phyloP scores from a whole-genome alignment of 2,113 vertebrate species.

The Lampris megalopsis region DNA sequence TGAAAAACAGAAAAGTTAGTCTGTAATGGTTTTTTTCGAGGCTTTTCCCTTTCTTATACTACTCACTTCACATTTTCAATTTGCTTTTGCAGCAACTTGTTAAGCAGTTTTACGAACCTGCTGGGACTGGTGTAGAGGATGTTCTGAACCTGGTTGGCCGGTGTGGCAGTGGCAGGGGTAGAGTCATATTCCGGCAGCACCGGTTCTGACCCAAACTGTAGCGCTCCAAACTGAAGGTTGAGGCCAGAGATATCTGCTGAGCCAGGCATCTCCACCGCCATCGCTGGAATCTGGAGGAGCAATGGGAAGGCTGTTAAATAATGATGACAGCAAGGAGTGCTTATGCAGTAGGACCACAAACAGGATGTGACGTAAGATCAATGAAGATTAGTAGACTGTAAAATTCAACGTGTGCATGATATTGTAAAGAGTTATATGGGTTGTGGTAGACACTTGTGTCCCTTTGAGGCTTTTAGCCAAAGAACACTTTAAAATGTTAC shows the following conservation, averaged over 20 bases:
- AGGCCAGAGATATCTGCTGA: constrained; percentile 94
- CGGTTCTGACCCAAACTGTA: constrained; percentile 98
- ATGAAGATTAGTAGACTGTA: no score
- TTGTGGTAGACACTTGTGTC: no score
- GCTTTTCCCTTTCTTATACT: no score
- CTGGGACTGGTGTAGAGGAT: constrained; percentile 92
- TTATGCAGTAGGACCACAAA: neutral
- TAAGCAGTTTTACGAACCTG: constrained; percentile 81
- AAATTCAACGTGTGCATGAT: neutral
- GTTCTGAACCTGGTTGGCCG: constrained; percentile 86
- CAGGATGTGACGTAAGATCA: neutral
- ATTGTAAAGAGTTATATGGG: no score
- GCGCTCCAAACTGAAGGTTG: constrained; percentile 95
- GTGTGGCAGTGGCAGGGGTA: constrained; percentile 83
- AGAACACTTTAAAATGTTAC: no score
- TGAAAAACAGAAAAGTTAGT: no score
- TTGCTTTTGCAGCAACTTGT: neutral
- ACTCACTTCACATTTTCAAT: no score
- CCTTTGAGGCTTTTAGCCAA: no score
- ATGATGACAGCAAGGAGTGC: neutral
- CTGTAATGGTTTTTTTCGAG: no score
- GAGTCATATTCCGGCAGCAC: constrained; percentile 92
- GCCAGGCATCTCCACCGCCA: constrained; percentile 97
- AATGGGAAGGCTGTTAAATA: neutral
- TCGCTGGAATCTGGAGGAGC: constrained; percentile 89